Base-by-base conservation (phyloP, 2,888 invertebrate genomes). In the Nemotelus pantherinus region DNA sequence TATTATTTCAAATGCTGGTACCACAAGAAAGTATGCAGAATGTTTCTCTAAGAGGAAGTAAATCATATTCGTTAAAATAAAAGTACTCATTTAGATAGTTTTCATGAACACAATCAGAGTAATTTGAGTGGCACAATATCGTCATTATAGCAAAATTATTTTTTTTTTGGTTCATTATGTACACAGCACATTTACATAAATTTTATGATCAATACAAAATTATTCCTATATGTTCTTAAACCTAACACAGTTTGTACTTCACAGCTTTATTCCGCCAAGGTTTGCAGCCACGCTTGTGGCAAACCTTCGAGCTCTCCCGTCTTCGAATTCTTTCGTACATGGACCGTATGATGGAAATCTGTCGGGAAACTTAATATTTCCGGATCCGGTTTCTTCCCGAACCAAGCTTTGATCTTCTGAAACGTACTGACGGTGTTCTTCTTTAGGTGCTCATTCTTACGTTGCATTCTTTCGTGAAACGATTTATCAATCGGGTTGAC, bases 271-370 rank as follows among this genome's bases (percentile, higher is more conserved):
- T 50, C n/a, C 39, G 47, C 48, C 72, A 95, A 88, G 79, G 93
- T 88, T 78, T 91, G 88, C 79, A 91, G 87, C 95, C 95, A 95
- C 48, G 93, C 90, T 71, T 90, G 89, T 0, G 96, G 96, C 63
- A 96, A 88, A 0, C 96, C 96, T 82, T 93, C 93, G 82, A 95
- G 88, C 85, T 92, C 90, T 0, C 95, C 95, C 0, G 94, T 93
- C 81, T 90, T 89, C 0, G 90, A 89, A 85, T 95, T 93, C 84
- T 92, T 93, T 81, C 92, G 93, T 53, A 95, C 95, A 85, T 95
- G 95, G 83, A 95, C 25, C 7, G 48, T 48, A 39, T 74, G 74
- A 9, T 63, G 74, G 9, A 74, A 74, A 55, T 74, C 48, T 2
- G 74, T 74, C 3, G 74, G 74, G 50, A 74, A 74, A 50, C 74